Evolutionary conservation across 2,888 invertebrate genomes (phyloP).

Genomic region (Rhamnusium bicolor): DNA sequence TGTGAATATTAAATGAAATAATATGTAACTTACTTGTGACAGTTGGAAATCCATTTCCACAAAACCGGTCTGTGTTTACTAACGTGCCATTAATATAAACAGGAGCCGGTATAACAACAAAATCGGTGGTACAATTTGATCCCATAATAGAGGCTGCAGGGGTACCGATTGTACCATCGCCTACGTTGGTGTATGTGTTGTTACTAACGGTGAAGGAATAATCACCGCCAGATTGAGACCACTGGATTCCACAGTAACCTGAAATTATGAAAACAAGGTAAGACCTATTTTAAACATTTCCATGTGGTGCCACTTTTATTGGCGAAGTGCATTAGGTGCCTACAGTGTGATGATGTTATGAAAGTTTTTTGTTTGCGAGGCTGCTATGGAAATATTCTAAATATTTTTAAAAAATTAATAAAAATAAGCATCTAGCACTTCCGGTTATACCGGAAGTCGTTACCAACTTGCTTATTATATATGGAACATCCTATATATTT

Average conservation of each 20-base stretch:
- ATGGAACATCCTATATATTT: too few species aligned
- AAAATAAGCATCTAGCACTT: too few species aligned
- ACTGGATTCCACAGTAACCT: constrained; percentile 82
- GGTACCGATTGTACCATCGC: constrained; percentile 75
- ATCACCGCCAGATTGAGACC: constrained; percentile 72
- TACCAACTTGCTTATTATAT: too few species aligned
- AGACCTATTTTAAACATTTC: too few species aligned
- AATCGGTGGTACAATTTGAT: constrained; percentile 80
- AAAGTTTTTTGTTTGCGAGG: too few species aligned
- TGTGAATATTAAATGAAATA: too few species aligned
- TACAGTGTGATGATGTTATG: too few species aligned
- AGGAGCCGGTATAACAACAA: constrained; percentile 83
- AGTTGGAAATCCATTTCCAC: constrained; percentile 80
- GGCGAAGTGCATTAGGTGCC: too few species aligned
- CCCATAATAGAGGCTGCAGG: constrained; percentile 73
- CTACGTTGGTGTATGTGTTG: constrained; percentile 76
- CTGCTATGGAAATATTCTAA: too few species aligned
- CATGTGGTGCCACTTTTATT: too few species aligned
- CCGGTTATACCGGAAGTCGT: too few species aligned
- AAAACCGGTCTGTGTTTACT: constrained; percentile 79
- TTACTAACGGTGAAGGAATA: constrained; percentile 82
- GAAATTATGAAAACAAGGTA: constrained; percentile 59
- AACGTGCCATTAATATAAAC: constrained; percentile 67
- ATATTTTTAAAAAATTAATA: too few species aligned
- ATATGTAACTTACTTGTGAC: constrained; percentile 78